Percentiles rank a stretch among this genome's conserved stretches.
phyloP scores from a whole-genome alignment of 2,888 invertebrate species.

The Minunthozetes semirufus region DNA sequence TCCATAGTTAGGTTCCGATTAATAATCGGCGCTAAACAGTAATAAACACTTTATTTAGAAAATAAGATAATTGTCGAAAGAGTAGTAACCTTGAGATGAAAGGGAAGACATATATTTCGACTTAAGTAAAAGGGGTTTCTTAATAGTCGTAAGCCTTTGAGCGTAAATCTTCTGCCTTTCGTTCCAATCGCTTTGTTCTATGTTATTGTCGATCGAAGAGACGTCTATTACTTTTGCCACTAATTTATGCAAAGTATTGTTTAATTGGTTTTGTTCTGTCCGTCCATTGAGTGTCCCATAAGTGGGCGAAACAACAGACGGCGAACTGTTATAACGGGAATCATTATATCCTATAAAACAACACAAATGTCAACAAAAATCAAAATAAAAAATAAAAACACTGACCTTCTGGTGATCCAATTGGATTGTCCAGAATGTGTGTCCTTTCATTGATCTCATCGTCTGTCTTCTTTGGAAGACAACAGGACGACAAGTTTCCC shows the following conservation, averaged over 20 bases:
- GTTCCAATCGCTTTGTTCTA: constrained; percentile 24
- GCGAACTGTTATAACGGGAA: background rate
- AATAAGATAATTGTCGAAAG: background rate
- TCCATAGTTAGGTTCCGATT: background rate
- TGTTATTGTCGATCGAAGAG: constrained; percentile 7
- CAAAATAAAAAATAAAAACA: background rate
- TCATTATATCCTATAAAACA: background rate
- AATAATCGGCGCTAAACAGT: background rate
- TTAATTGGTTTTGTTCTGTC: constrained; percentile 19
- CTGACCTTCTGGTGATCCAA: background rate
- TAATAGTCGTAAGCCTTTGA: background rate
- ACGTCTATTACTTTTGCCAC: constrained; percentile 31
- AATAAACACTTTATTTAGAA: background rate
- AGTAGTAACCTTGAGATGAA: background rate
- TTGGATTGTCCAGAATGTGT: constrained; percentile 23
- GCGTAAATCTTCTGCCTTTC: constrained; percentile 17
- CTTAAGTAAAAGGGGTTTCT: constrained; percentile 1
- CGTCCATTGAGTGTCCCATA: constrained; percentile 1
- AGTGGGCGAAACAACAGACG: background rate
- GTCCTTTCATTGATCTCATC: constrained; percentile 28
- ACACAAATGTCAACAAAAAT: background rate
- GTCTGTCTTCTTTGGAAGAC: constrained; percentile 27
- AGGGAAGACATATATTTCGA: background rate
- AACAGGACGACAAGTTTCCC: constrained; percentile 30
- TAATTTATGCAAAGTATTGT: constrained; percentile 28